These are phyloP conservation scores for western clawed frog (Xenopus tropicalis) DNA, from an alignment of 2,113 vertebrate species.

Conservation along the genomic window UCB_Xtro_10.0 CM004443.2:98515001-98515500, in stretches of 20 bases:
- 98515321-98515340: conserved; percentile 13
- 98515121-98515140: conserved; percentile 25
- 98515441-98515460: too few relatives aligned
- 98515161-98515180: conserved; percentile 36
- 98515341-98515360: conserved; percentile 12
- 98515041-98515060: too few relatives aligned
- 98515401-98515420: too few relatives aligned
- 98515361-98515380: too few relatives aligned
- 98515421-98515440: too few relatives aligned
- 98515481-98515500: too few relatives aligned
- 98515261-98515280: conserved; percentile 41
- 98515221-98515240: conserved; percentile 32
- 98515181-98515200: conserved; percentile 36
- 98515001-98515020: too few relatives aligned
- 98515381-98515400: too few relatives aligned
- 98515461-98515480: too few relatives aligned
- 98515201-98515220: conserved; percentile 38
- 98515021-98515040: too few relatives aligned
- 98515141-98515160: conserved; percentile 37
- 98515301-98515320: conserved; percentile 16
- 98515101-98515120: conserved; percentile 29
- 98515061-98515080: too few relatives aligned
- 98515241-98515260: conserved; percentile 37
- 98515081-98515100: conserved; percentile 4
- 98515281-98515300: conserved; percentile 32